Evolutionary conservation across 2,888 invertebrate species (phyloP), one percentile per base, ranked within the genome.

Genomic region (Aspidapion aeneum): DNA sequence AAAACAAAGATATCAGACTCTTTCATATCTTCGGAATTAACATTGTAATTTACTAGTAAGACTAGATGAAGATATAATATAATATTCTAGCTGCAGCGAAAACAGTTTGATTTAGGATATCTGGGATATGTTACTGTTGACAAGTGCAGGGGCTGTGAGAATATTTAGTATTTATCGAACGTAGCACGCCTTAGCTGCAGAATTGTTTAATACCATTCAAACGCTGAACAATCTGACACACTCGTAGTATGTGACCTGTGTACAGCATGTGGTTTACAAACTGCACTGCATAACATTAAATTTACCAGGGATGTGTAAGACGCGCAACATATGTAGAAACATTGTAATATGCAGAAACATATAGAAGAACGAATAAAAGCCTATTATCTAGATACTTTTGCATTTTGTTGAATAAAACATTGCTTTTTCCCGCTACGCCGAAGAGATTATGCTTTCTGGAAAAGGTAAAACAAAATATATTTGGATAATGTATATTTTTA

Each of bases 241-340:
- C 50, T 61, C 57, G 57, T 62, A 54, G 64, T 62, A 64, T 64
- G 64, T 64, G 64, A 64, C 62, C 62, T 58, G 59, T 64, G 64
- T 62, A 64, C 64, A 62, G 56, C 64, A 62, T 64, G 61, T 61
- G 64, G 64, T 64, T 64, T 61, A 61, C 64, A 61, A 61, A 64
- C 64, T 64, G 9, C 52, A 5, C n/a, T 52, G 52, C 52, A 52
- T 52, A 52, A 52, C 19, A 3, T 52, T 52, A 52, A 18, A 52
- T 52, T 52, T 52, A n/a, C 52, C 35, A 12, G 35, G 35, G 35
- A 35, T 35, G 35, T 12, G 12, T 3, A 35, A 35, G 35, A 35
- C 35, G 35, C 35, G 3, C 5, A 35, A 35, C 12, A 35, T 35
- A 35, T 35, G 35, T 35, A 35, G 35, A 35, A 35, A 35, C 12